These are phyloP conservation scores for Mnemiopsis leidyi DNA, from an alignment of 37 sponge, comb jelly and placozoan genomes.

Conservation along the genomic window DNA sequence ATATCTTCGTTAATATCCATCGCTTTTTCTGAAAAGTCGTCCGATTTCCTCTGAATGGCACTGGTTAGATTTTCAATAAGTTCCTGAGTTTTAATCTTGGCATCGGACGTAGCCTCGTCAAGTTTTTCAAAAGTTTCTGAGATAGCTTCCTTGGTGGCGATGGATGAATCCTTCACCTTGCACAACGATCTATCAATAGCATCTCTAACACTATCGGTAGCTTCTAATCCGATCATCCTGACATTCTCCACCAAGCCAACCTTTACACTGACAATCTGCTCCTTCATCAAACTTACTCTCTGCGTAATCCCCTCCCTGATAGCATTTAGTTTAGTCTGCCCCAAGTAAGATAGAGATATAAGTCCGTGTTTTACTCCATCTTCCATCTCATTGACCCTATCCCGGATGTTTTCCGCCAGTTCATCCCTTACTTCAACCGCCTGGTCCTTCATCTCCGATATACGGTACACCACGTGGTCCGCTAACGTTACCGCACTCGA, in stretches of 20 bases:
- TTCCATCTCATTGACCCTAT: not conserved
- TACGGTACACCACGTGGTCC: not conserved
- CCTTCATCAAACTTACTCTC: not conserved
- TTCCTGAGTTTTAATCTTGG: not conserved
- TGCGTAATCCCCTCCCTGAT: not conserved
- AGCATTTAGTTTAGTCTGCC: not conserved
- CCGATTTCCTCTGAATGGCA: not conserved
- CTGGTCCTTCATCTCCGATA: not conserved
- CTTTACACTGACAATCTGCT: not conserved
- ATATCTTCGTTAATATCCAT: not conserved
- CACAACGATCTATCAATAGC: not conserved
- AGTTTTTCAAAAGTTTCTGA: not conserved
- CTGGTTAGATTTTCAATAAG: not conserved
- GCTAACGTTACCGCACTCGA: not conserved
- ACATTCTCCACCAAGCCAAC: not conserved
- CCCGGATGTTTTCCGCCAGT: not conserved
- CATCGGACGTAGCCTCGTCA: not conserved
- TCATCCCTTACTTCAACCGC: not conserved
- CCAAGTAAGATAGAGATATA: not conserved
- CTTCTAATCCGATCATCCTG: not conserved
- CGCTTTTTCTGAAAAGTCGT: not conserved
- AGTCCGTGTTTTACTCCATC: not conserved
- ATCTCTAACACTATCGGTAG: not conserved
- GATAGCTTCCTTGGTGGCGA: not conserved
- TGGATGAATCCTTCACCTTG: not conserved